Percentiles rank a stretch among this genome's conserved stretches.
Conservation (phyloP, 2,113 vertebrate species). For the Tylochromis polylepis region DNA sequence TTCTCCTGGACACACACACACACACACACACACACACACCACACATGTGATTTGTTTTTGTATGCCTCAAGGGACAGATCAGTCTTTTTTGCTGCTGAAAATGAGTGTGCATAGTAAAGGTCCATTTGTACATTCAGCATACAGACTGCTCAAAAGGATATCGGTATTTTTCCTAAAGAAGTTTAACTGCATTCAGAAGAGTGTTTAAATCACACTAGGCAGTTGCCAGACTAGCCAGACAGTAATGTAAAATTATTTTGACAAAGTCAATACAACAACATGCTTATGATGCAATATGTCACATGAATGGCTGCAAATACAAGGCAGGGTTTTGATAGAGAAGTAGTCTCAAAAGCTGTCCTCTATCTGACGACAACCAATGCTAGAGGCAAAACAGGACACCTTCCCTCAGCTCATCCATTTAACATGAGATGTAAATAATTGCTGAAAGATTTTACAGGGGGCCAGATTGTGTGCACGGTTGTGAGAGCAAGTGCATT, state of each 20-base stretch:
- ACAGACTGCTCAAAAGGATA: neutral
- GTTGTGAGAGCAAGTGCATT: neutral
- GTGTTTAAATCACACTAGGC: neutral
- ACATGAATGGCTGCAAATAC: neutral
- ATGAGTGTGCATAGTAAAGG: neutral
- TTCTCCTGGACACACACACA: neutral
- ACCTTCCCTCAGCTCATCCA: slow-evolving; percentile 34
- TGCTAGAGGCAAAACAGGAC: slow-evolving; percentile 9
- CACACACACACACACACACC: neutral
- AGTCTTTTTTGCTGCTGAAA: neutral
- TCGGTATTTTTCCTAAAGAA: neutral
- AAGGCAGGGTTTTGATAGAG: neutral
- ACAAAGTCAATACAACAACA: neutral
- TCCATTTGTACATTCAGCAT: neutral
- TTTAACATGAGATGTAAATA: slow-evolving; percentile 58
- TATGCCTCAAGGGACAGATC: neutral
- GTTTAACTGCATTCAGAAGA: neutral
- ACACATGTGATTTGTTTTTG: neutral
- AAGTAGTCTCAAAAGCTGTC: neutral
- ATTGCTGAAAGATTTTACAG: neutral
- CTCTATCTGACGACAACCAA: neutral
- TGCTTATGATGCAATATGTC: neutral
- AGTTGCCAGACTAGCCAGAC: neutral
- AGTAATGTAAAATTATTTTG: neutral
- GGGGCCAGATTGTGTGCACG: neutral